phyloP scores from a whole-genome alignment of 2,888 invertebrate species.

The Ophraella communa region DNA sequence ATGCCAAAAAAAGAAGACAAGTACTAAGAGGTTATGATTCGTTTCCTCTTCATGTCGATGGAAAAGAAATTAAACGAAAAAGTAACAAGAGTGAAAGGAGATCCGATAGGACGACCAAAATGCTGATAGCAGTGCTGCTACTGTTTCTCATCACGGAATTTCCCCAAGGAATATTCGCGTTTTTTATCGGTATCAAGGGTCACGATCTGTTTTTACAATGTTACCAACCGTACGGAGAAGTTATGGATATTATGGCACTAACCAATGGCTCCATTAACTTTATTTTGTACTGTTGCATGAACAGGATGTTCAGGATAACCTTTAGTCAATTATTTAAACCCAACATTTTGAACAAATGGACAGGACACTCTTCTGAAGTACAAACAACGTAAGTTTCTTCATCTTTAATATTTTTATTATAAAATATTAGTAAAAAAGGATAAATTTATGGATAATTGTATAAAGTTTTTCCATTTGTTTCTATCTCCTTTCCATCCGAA shows the following conservation, averaged over 20 bases:
- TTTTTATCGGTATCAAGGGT: slow-evolving; percentile 69
- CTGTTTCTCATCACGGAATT: slow-evolving; percentile 89
- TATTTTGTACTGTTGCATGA: slow-evolving; percentile 93
- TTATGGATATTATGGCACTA: slow-evolving; percentile 89
- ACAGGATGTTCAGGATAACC: slow-evolving; percentile 86
- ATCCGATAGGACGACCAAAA: slow-evolving; percentile 87
- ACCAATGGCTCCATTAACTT: slow-evolving; percentile 93
- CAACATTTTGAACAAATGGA: slow-evolving; percentile 67
- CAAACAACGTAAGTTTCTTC: slow-evolving; percentile 69
- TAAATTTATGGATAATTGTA: no score
- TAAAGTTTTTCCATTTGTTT: no score
- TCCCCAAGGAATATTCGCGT: slow-evolving; percentile 69
- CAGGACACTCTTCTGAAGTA: slow-evolving; percentile 67
- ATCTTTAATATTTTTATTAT: not conserved
- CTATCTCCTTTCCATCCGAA: no score
- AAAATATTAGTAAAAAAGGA: not conserved
- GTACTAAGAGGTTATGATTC: slow-evolving; percentile 70
- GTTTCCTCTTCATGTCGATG: slow-evolving; percentile 58
- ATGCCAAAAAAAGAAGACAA: slow-evolving; percentile 77
- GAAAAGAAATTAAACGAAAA: slow-evolving; percentile 35
- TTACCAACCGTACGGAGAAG: slow-evolving; percentile 81
- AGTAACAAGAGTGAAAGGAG: slow-evolving; percentile 71
- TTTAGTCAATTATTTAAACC: slow-evolving; percentile 76
- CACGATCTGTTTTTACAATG: slow-evolving; percentile 79
- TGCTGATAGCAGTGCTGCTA: slow-evolving; percentile 85